A percentile compares a stretch with the other conserved stretches of the same genome.
Evolutionary conservation across 2,113 vertebrate species (phyloP).

Genomic region (Micronycteris hirsuta): DNA sequence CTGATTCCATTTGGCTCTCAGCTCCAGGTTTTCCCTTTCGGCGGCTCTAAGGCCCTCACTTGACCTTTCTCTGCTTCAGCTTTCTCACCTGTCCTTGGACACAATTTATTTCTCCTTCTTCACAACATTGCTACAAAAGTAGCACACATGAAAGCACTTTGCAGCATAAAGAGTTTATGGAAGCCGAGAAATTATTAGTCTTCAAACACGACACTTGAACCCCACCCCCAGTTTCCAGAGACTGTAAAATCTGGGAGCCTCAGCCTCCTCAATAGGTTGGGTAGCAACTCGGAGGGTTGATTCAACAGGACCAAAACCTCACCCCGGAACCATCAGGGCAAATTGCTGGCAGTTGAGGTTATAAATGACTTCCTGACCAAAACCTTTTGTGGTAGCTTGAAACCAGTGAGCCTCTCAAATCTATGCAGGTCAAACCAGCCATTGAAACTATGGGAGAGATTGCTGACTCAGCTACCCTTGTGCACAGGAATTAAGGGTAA

Average conservation of each 20-base stretch:
- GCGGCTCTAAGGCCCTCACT: neutral
- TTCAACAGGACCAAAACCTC: neutral
- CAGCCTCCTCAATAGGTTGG: neutral
- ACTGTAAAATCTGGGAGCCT: neutral
- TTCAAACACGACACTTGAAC: neutral
- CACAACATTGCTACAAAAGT: no score
- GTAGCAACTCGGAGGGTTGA: neutral
- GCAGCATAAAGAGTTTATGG: neutral
- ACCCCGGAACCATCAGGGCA: neutral
- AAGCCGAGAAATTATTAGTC: neutral
- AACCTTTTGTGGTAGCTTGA: neutral
- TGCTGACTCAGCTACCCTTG: neutral
- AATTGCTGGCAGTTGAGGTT: neutral
- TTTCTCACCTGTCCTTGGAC: neutral
- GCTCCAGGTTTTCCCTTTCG: neutral
- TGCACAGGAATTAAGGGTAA: neutral
- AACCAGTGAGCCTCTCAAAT: neutral
- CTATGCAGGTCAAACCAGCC: neutral
- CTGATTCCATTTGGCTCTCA: neutral
- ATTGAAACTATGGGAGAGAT: neutral
- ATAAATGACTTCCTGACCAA: constrained; percentile 18
- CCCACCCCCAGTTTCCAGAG: neutral
- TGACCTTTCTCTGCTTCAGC: neutral
- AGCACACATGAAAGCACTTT: neutral
- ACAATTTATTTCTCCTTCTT: neutral